These are phyloP conservation scores for Drosophila carrolli DNA, from an alignment of 1,140 invertebrate genomes.

Conservation along the genomic window DNA sequence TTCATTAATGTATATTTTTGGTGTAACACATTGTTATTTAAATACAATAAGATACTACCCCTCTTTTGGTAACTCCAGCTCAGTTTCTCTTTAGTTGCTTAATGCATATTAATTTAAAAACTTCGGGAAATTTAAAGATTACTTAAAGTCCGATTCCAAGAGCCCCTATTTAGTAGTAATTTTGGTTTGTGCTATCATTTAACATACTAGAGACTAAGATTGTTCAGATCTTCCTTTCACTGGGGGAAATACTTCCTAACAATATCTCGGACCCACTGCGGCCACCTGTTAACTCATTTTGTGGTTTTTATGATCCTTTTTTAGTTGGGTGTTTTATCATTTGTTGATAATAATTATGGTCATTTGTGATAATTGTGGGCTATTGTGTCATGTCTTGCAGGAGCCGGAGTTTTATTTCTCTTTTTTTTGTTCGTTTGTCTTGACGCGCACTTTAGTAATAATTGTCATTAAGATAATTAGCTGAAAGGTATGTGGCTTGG, in stretches of 20 bases:
- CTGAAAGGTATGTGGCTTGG: constrained; percentile 56
- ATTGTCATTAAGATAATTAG: constrained; percentile 82
- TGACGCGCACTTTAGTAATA: constrained; percentile 66
- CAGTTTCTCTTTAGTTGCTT: neutral
- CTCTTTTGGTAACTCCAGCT: too few species aligned
- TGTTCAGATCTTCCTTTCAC: constrained; percentile 5
- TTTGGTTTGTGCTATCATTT: constrained; percentile 52
- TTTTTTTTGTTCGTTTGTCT: constrained; percentile 28
- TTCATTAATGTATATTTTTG: too few species aligned
- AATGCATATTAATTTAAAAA: neutral
- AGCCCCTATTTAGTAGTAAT: constrained; percentile 15
- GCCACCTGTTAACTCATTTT: neutral
- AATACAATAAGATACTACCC: too few species aligned
- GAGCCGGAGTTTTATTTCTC: constrained; percentile 32
- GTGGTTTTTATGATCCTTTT: constrained; percentile 70
- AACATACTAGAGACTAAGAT: constrained; percentile 22
- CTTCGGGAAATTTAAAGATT: neutral
- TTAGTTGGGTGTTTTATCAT: constrained; percentile 51
- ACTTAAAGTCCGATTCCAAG: neutral
- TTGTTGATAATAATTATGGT: constrained; percentile 83
- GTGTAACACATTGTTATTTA: neutral
- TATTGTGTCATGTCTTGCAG: constrained; percentile 66
- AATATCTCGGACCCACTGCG: constrained; percentile 10
- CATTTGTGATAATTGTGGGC: constrained; percentile 78
- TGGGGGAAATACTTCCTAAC: constrained; percentile 26